These are phyloP conservation scores for Dasypolia templi DNA, from an alignment of 2,888 invertebrate genomes.

Conservation along the genomic window DNA sequence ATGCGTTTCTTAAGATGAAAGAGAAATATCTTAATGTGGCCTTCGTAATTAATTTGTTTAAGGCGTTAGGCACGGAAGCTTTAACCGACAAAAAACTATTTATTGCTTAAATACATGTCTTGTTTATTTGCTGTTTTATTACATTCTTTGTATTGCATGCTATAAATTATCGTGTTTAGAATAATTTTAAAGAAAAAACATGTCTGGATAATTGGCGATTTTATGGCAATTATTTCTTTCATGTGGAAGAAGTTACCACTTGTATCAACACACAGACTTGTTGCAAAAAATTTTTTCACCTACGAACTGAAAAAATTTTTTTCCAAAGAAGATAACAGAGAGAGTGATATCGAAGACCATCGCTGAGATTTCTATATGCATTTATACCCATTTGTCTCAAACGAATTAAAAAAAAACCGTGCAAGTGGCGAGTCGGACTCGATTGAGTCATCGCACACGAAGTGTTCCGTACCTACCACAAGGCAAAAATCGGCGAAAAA, in stretches of 20 bases:
- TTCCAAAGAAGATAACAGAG: neutral
- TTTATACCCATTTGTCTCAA: neutral
- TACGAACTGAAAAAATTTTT: neutral
- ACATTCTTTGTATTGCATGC: neutral
- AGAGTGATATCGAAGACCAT: too few species aligned
- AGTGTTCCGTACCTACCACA: too few species aligned
- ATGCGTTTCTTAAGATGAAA: neutral
- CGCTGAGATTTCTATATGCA: neutral
- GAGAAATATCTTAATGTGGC: neutral
- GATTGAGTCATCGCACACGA: too few species aligned
- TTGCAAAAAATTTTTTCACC: neutral
- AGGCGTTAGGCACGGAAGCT: neutral
- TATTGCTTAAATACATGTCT: constrained; percentile 4
- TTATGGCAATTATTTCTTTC: neutral
- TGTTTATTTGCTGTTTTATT: neutral
- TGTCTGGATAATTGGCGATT: neutral
- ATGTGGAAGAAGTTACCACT: neutral
- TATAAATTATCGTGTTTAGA: constrained; percentile 2
- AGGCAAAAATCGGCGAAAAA: too few species aligned
- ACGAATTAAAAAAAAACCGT: too few species aligned
- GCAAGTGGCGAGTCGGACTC: too few species aligned
- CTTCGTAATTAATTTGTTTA: constrained; percentile 6
- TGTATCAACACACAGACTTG: too few species aligned
- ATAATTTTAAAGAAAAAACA: neutral
- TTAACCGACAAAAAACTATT: constrained; percentile 10